Conservation (phyloP, 2,113 vertebrate genomes). For the Halichoeres trimaculatus region DNA sequence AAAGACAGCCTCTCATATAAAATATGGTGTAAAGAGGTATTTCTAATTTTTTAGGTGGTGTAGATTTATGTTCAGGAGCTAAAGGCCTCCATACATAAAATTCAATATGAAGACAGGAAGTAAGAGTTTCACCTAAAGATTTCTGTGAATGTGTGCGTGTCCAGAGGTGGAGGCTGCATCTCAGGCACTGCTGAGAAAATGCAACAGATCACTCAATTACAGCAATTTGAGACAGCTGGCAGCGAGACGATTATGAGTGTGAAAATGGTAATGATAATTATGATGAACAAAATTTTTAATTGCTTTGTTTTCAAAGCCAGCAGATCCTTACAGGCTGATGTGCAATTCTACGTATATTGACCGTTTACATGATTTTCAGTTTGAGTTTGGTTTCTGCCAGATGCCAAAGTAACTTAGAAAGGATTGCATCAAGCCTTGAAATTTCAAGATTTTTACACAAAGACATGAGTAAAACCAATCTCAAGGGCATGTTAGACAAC, state of each 20-base stretch:
- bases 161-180: slow-evolving; percentile 67
- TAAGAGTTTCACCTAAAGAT: slow-evolving; percentile 40
- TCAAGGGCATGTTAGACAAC: too few relatives aligned
- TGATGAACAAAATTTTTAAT: slow-evolving; percentile 81
- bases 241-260: slow-evolving; percentile 82
- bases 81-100: slow-evolving; percentile 11
- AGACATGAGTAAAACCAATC: not conserved
- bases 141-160: slow-evolving; percentile 60
- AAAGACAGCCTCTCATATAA: slow-evolving; percentile 53
- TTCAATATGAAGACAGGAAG: slow-evolving; percentile 32
- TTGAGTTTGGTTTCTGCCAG: not conserved
- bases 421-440: not conserved
- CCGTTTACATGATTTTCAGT: not conserved
- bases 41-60: slow-evolving; percentile 32
- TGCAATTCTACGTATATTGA: slow-evolving; percentile 27
- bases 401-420: not conserved
- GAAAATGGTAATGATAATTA: slow-evolving; percentile 85
- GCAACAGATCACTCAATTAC: slow-evolving; percentile 84
- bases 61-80: slow-evolving; percentile 23
- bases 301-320: slow-evolving; percentile 78
- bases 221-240: slow-evolving; percentile 83
- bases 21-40: slow-evolving; percentile 30
- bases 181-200: slow-evolving; percentile 76
- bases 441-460: not conserved
- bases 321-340: slow-evolving; percentile 43